Conservation (phyloP, 1,140 invertebrate species). For the Zaprionus nigranus region DNA sequence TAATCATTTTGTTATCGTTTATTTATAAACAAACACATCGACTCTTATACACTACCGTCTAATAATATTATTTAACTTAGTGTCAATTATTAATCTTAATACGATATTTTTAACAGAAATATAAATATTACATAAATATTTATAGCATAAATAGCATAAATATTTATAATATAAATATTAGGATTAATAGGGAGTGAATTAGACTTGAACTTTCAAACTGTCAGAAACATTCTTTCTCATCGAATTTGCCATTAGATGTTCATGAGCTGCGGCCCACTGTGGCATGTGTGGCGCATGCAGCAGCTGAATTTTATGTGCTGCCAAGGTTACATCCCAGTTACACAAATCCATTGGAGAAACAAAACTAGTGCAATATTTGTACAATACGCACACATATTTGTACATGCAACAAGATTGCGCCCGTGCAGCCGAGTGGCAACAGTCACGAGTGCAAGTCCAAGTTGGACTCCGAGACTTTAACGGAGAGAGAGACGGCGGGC, state of each 20-base stretch:
- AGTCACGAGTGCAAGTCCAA: constrained; percentile 49
- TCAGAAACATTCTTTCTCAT: too few relatives aligned
- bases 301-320: constrained; percentile 52
- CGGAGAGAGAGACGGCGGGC: constrained; percentile 1
- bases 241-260: neutral
- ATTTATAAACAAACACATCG: too few relatives aligned
- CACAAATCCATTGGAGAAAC: constrained; percentile 71
- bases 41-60: too few relatives aligned
- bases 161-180: too few relatives aligned
- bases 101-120: neutral
- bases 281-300: constrained; percentile 18
- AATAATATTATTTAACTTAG: too few relatives aligned
- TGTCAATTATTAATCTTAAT: neutral
- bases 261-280: constrained; percentile 49
- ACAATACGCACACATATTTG: constrained; percentile 76
- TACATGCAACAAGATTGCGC: constrained; percentile 56
- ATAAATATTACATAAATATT: too few relatives aligned
- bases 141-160: too few relatives aligned
- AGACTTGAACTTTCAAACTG: neutral
- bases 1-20: too few relatives aligned
- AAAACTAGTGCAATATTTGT: constrained; percentile 82
- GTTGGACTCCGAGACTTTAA: constrained; percentile 20
- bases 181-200: too few relatives aligned
- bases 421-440: constrained; percentile 34
- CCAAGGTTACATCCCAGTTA: constrained; percentile 81